Percentiles rank a stretch among this genome's conserved stretches.
These are phyloP conservation scores for Drosophila greeni DNA, from an alignment of 2,888 invertebrate species.

Conservation along the genomic window DNA sequence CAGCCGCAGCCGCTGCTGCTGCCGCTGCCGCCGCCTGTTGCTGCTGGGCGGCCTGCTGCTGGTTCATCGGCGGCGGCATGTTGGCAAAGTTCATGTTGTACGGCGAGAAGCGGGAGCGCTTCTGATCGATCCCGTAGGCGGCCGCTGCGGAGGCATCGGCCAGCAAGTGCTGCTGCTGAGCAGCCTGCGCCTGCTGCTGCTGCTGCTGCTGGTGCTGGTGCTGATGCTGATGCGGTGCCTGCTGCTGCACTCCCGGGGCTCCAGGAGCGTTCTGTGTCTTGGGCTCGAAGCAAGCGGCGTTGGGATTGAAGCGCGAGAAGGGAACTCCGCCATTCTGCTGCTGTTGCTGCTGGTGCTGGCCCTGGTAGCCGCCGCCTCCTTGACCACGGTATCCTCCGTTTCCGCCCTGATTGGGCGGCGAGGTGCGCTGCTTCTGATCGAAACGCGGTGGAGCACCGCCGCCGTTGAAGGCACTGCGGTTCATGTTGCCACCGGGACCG, in stretches of 20 bases:
- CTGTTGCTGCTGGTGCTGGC: constrained; percentile 46
- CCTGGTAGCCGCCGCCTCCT: constrained; percentile 44
- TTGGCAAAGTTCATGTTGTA: constrained; percentile 58
- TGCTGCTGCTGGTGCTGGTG: constrained; percentile 25
- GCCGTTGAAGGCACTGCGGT: constrained; percentile 48
- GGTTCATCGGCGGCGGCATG: constrained; percentile 58
- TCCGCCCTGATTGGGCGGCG: constrained; percentile 50
- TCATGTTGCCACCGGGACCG: constrained; percentile 43
- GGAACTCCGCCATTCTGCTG: constrained; percentile 46
- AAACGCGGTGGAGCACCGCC: constrained; percentile 50
- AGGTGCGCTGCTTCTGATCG: constrained; percentile 57
- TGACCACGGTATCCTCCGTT: constrained; percentile 56
- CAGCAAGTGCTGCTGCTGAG: constrained; percentile 44
- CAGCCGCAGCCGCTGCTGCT: constrained; percentile 22
- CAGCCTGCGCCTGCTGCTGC: constrained; percentile 54
- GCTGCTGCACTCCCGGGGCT: constrained; percentile 31
- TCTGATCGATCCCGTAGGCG: constrained; percentile 62
- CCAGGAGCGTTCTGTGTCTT: constrained; percentile 50
- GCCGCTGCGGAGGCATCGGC: constrained; percentile 46
- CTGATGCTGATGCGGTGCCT: constrained; percentile 26
- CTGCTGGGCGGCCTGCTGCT: constrained; percentile 50
- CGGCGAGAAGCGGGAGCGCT: constrained; percentile 61
- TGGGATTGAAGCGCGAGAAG: constrained; percentile 68
- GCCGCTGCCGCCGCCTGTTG: constrained; percentile 39
- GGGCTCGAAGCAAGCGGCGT: constrained; percentile 66